phyloP scores from a whole-genome alignment of 2,113 vertebrate genomes.

The Tupaia chinensis region DNA sequence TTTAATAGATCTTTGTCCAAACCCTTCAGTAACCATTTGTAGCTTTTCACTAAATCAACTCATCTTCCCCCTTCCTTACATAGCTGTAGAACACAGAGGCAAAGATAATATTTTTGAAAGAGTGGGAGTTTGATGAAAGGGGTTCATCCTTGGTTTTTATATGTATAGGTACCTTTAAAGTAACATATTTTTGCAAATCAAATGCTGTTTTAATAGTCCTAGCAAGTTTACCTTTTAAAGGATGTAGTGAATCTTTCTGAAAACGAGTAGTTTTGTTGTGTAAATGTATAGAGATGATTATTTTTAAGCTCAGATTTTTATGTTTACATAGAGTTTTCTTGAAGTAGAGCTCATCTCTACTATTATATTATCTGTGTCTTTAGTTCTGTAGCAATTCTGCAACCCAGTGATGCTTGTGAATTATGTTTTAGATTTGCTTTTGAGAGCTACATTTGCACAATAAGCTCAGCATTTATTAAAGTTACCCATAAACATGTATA shows the following conservation, averaged over 20 bases:
- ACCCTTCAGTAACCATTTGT: conserved; percentile 61
- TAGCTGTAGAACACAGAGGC: conserved; percentile 5
- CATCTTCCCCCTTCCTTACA: neutral
- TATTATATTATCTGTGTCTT: neutral
- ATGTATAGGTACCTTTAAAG: conserved; percentile 55
- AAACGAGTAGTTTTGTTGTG: conserved; percentile 58
- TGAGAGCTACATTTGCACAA: conserved; percentile 48
- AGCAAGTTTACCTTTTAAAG: conserved; percentile 47
- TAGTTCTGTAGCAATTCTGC: neutral
- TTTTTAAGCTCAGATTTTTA: conserved; percentile 34
- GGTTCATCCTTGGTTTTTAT: conserved; percentile 66
- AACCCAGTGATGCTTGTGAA: conserved; percentile 30
- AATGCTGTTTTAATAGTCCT: conserved; percentile 53
- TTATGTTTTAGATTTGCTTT: conserved; percentile 58
- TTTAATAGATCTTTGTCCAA: conserved; percentile 57
- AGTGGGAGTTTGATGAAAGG: conserved; percentile 61
- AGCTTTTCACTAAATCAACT: neutral
- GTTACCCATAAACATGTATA: too few relatives aligned
- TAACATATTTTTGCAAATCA: conserved; percentile 54
- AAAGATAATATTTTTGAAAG: conserved; percentile 57
- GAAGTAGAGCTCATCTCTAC: conserved; percentile 26
- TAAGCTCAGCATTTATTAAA: conserved; percentile 45
- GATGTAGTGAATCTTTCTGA: conserved; percentile 30
- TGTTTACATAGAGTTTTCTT: conserved; percentile 57
- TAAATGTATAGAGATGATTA: conserved; percentile 23